Conservation (phyloP, 2,888 invertebrate species). For the Cryptops parisi region DNA sequence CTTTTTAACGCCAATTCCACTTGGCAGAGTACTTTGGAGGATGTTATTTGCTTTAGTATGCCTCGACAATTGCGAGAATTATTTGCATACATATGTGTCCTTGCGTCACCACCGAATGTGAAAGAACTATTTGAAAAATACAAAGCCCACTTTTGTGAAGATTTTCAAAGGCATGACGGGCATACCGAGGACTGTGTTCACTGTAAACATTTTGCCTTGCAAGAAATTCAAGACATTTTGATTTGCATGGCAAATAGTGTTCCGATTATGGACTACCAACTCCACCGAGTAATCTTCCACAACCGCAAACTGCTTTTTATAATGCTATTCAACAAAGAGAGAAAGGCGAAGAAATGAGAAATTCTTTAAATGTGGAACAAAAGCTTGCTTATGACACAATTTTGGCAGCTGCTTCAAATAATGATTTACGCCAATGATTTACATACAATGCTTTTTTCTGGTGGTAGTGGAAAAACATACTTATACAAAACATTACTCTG, state of each 20-base stretch:
- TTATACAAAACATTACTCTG: conserved; percentile 29
- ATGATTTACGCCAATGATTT: conserved; percentile 9
- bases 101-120: too few relatives aligned
- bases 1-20: conserved; percentile 31
- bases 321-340: background rate
- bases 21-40: too few relatives aligned
- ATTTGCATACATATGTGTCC: too few relatives aligned
- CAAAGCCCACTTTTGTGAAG: background rate
- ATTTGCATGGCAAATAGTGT: background rate
- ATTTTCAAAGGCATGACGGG: background rate
- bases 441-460: conserved; percentile 28
- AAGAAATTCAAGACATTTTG: background rate
- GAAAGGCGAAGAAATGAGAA: background rate
- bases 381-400: background rate
- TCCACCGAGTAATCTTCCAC: background rate
- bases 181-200: background rate
- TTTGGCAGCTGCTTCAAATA: background rate
- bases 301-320: background rate
- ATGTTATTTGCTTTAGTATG: too few relatives aligned
- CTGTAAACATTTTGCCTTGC: background rate
- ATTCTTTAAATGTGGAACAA: background rate
- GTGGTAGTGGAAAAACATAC: conserved; percentile 33
- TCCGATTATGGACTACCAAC: background rate
- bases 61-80: too few relatives aligned
- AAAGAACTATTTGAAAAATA: too few relatives aligned